Evolutionary conservation across 2,888 invertebrate species (phyloP), one percentile per base, ranked within the genome.

Genomic region (Limnephilus lunatus): DNA sequence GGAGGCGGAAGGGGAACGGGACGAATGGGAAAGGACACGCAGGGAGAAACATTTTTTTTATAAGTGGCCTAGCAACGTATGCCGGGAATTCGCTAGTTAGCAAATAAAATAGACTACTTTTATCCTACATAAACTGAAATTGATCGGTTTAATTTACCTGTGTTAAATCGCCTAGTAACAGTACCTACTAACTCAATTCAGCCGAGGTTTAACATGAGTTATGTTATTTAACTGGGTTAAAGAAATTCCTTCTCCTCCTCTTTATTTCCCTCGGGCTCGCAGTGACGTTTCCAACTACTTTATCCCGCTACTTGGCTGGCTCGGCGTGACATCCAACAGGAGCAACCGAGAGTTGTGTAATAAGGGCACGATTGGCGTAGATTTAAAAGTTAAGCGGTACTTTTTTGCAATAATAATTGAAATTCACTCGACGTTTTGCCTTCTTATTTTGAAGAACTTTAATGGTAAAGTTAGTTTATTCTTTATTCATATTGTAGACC

Each of bases 261-360:
- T 53, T 87, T 87, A 87, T 87, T 87, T 87, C 87, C 87, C 87
- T 12, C 15, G 87, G 53, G 87, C 87, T 87, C 87, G 87, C 32
- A 53, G 32, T 53, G 87, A 87, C 87, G 53, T 87, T 85, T 25
- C 85, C 35, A 39, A 39, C 35, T 19, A 44, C 30, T 31, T 12
- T 81, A 31, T 81, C 31, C 30, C 14, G 31, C 30, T 81, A 35
- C 85, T 35, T 85, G 85, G 48, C 53, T 87, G 87, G 87, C 87
- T 87, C 87, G 53, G 31, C 32, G 35, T 48, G 48, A 87, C 87
- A 53, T 53, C n/a, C 1, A 48, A 31, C 53, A 30, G 87, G 30
- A 53, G 87, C 85, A 14, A 44, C 25, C 35, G n/a, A 85, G 53
- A 68, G 53, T 68, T 68, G 53, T 68, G 53, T n/a, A 44, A 85